A percentile compares a stretch with the other conserved stretches of the same genome.
phyloP scores from a whole-genome alignment of 2,888 invertebrate genomes.

The Spatulosminthurus flaviceps region DNA sequence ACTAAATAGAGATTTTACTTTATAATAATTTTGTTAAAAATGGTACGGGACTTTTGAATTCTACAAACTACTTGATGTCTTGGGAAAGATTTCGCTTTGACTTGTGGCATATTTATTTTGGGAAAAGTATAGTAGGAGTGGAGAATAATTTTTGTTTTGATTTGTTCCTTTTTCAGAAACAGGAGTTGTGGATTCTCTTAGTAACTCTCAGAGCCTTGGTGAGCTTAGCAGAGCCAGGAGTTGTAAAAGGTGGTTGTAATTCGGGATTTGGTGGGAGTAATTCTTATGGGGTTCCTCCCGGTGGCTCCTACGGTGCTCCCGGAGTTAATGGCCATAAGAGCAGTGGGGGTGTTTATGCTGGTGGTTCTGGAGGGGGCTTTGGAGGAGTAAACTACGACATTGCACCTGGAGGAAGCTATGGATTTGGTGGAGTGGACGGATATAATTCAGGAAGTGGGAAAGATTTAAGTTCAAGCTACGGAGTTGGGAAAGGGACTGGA shows the following conservation, averaged over 20 bases:
- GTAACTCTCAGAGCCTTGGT: background rate
- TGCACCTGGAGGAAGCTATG: background rate
- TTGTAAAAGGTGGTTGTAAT: constrained; percentile 7
- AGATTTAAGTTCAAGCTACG: background rate
- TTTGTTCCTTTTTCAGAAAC: background rate
- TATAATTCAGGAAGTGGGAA: background rate
- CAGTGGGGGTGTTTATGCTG: background rate
- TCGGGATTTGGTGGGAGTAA: constrained; percentile 19
- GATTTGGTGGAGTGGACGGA: background rate
- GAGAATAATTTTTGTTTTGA: background rate
- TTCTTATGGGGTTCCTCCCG: background rate
- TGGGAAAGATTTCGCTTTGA: background rate
- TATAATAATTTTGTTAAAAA: too few relatives aligned
- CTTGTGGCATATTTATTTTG: background rate
- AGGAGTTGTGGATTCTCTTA: background rate
- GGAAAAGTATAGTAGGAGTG: background rate
- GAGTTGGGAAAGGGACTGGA: background rate
- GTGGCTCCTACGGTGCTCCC: background rate
- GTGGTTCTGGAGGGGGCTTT: constrained; percentile 1
- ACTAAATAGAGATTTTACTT: too few relatives aligned
- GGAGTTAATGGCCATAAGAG: background rate
- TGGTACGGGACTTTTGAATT: too few relatives aligned
- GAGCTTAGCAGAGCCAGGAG: background rate
- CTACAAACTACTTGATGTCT: background rate
- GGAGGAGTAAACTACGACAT: background rate